Conservation (phyloP, 1,140 invertebrate species). For the Rhizoglyphus robini region DNA sequence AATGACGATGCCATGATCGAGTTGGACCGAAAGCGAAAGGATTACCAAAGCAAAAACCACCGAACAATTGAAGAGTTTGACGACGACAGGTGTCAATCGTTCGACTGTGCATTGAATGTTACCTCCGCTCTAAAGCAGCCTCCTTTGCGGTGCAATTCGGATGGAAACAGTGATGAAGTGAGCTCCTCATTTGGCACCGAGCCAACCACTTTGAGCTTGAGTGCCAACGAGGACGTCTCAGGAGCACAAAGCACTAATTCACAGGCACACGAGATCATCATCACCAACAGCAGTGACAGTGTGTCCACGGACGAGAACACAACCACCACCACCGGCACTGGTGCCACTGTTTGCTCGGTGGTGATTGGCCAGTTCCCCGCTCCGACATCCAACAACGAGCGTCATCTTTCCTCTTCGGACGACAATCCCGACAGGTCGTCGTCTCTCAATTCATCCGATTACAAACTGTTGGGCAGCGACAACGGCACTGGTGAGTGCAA, state of each 20-base stretch:
- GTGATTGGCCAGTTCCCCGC: not conserved
- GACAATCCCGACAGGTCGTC: not conserved
- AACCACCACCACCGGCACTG: not conserved
- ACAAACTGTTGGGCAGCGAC: not conserved
- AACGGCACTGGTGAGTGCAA: not conserved
- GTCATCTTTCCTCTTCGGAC: not conserved
- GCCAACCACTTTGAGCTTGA: not conserved
- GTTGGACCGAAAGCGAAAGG: conserved; percentile 6
- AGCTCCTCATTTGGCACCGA: not conserved
- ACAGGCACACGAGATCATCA: conserved; percentile 1
- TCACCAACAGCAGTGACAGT: conserved; percentile 14
- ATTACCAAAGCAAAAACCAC: conserved; percentile 3
- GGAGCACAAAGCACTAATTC: not conserved
- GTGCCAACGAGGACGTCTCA: not conserved
- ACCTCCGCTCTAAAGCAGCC: not conserved
- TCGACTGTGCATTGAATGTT: not conserved
- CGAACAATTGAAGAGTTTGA: conserved; percentile 11
- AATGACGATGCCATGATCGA: not conserved
- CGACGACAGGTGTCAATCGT: conserved; percentile 4
- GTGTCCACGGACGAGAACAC: conserved; percentile 13
- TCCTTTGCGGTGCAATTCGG: not conserved
- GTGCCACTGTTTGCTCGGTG: not conserved
- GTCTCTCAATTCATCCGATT: not conserved
- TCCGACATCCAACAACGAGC: not conserved
- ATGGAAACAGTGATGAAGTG: conserved; percentile 3